Base-by-base conservation (phyloP, 2,888 invertebrate genomes). In the Nemoura dubitans region DNA sequence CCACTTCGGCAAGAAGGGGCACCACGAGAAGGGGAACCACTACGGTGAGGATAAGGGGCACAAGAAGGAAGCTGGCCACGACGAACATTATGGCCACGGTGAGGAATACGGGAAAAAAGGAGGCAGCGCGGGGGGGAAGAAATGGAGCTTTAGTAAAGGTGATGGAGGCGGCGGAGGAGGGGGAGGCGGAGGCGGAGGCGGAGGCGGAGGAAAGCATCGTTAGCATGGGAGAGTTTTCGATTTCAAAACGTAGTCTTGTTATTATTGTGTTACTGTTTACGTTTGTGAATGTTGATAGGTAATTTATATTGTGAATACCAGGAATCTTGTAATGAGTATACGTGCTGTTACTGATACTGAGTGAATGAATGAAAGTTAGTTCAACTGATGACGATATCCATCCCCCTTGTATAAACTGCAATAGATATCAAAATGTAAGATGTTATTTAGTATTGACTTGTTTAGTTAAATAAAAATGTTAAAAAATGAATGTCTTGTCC, bases 1-100 rank as follows among this genome's bases (percentile, higher is more conserved):
- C 77, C 92, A 93, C 86, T 91, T 92, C 82, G 90, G 90, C 87
- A 90, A 92, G 88, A 93, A 93, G 90, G 93, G 89, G 16, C 88
- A 89, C 87, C 87, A 89, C 86, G 89, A 89, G 76, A 88, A 89
- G 76, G 87, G 87, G 43, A 89, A 89, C 6, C 89, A 90, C 87
- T 88, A 89, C 86, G 88, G 89, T 59, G 89, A 89, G 30, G 88
- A 89, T 82, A 88, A 88, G 43, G 89, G 88, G 10, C 87, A 87
- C 76, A 86, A 88, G 36, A 87, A 87, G 16, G 89, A 88, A 27
- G 88, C 87, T 0, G 88, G 88, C 76, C 88, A 89, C 80, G 87
- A 88, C 77, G 87, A 88, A 42, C 87, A 87, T 82, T 81, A 88
- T 42, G 85, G 42, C 6, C 87, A 88, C 83, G 42, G 86, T 10